Evolutionary conservation across 2,797 vertebrate genomes (phyloP).

Genomic region (Sebastolobus alascanus): DNA sequence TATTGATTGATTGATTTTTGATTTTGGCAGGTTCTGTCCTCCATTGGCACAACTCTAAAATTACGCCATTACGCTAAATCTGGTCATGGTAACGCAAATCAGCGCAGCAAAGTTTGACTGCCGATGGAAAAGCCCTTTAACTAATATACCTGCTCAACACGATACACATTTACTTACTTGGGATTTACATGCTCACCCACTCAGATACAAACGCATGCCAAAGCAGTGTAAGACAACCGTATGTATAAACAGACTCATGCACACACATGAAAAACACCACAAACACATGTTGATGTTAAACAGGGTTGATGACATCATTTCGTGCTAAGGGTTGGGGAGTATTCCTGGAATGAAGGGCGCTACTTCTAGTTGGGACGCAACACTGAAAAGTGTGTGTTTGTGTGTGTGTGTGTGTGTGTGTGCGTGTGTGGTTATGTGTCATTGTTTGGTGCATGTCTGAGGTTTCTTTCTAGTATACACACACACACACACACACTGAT

Average conservation of each 20-base stretch:
- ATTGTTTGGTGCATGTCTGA: conserved; percentile 51
- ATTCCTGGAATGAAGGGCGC: conserved; percentile 65
- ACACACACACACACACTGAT: not conserved
- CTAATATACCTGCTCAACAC: not conserved
- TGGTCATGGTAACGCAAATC: too few relatives aligned
- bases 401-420: conserved; percentile 2
- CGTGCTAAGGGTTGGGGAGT: conserved; percentile 29
- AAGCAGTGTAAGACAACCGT: conserved; percentile 1
- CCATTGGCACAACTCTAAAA: too few relatives aligned
- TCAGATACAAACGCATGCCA: conserved; percentile 2
- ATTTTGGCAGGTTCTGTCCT: too few relatives aligned
- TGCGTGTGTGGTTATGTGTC: conserved; percentile 45
- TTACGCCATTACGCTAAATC: too few relatives aligned
- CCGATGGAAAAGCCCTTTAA: too few relatives aligned
- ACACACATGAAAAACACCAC: conserved; percentile 31
- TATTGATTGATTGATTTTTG: too few relatives aligned
- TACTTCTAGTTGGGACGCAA: conserved; percentile 42
- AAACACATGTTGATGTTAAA: conserved; percentile 46
- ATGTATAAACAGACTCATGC: conserved; percentile 21
- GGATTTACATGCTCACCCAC: not conserved
- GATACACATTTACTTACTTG: not conserved
- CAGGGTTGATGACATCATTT: conserved; percentile 60
- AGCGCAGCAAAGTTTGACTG: too few relatives aligned
- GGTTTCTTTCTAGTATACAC: conserved; percentile 21
- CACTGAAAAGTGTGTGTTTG: not conserved